phyloP scores from a whole-genome alignment of 1,140 invertebrate genomes.

The Bilobella aurantiaca region DNA sequence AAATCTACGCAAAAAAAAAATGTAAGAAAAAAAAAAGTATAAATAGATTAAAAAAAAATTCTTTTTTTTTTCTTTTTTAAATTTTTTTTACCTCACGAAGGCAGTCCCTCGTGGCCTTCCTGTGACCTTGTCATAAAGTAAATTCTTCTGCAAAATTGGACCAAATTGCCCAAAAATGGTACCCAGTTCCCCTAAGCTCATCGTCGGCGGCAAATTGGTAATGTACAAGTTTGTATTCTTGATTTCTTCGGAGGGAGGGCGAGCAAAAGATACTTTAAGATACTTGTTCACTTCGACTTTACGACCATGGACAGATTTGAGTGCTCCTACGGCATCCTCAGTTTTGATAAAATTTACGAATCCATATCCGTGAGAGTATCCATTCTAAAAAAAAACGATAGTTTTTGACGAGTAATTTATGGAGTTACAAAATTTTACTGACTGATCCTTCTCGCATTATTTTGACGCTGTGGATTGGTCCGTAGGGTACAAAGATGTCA shows the following conservation, averaged over 20 bases:
- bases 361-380: slow-evolving; percentile 91
- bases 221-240: slow-evolving; percentile 93
- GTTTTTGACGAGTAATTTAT: background rate
- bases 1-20: slow-evolving; percentile 48
- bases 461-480: slow-evolving; percentile 74
- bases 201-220: slow-evolving; percentile 73
- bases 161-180: slow-evolving; percentile 76
- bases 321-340: slow-evolving; percentile 74
- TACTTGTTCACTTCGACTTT: slow-evolving; percentile 68
- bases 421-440: slow-evolving; percentile 5
- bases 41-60: background rate
- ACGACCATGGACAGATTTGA: slow-evolving; percentile 74
- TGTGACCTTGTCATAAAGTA: slow-evolving; percentile 75
- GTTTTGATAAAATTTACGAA: slow-evolving; percentile 84
- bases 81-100: slow-evolving; percentile 66
- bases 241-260: slow-evolving; percentile 80
- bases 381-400: slow-evolving; percentile 53
- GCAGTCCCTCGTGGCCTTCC: slow-evolving; percentile 76
- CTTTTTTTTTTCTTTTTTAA: background rate
- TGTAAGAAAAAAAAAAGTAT: slow-evolving; percentile 19
- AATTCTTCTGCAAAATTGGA: slow-evolving; percentile 77
- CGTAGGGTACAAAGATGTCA: slow-evolving; percentile 74
- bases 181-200: slow-evolving; percentile 68
- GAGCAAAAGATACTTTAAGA: slow-evolving; percentile 81
- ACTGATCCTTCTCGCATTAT: slow-evolving; percentile 85